Conservation (phyloP, 2,113 vertebrate species). For the Chauna torquata region DNA sequence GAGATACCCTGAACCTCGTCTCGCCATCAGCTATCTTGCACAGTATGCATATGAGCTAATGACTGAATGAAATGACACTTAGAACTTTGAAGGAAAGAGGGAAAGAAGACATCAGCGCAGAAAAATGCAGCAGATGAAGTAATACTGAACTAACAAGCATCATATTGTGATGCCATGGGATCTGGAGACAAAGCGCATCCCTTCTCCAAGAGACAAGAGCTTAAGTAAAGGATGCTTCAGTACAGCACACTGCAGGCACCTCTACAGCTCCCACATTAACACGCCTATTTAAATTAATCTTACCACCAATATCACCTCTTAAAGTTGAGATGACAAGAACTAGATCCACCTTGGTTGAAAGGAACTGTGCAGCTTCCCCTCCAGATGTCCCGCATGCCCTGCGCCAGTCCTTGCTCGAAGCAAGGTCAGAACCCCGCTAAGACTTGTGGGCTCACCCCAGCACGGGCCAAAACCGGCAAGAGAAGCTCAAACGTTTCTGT, state of each 20-base stretch:
- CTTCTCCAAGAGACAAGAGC: background rate
- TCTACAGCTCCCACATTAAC: background rate
- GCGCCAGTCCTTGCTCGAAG: background rate
- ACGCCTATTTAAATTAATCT: background rate
- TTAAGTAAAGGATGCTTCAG: background rate
- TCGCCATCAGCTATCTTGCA: constrained; percentile 23
- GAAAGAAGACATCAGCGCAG: background rate
- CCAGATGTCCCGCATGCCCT: background rate
- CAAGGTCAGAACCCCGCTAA: background rate
- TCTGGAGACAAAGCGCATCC: background rate
- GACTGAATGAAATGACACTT: constrained; percentile 24
- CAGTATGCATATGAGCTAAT: background rate
- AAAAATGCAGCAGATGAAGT: constrained; percentile 36
- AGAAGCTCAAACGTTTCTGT: background rate
- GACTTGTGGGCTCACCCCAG: background rate
- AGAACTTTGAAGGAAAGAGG: background rate
- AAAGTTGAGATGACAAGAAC: background rate
- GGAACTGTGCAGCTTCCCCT: background rate
- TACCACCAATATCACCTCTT: background rate
- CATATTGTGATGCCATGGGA: background rate
- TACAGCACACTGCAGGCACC: background rate
- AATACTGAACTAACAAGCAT: constrained; percentile 4
- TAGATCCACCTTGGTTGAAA: background rate
- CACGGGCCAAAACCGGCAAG: background rate
- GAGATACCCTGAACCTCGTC: constrained; percentile 1